Conservation (phyloP, 2,797 vertebrate species). For the Dryobates pubescens region DNA sequence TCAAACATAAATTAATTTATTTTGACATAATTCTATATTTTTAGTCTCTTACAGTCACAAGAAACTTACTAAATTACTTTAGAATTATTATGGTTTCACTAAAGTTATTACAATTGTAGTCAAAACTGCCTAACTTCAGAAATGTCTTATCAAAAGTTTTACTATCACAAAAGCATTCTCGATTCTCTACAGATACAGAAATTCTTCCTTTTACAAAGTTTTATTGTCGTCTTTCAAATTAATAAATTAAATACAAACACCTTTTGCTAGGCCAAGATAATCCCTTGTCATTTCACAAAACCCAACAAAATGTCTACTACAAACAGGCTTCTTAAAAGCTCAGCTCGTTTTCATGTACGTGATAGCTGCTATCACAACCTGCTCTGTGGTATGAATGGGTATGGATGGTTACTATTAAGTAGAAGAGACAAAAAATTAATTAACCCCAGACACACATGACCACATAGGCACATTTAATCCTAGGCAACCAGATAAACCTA, state of each 20-base stretch:
- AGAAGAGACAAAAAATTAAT: background rate
- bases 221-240: background rate
- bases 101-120: background rate
- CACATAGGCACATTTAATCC: no score
- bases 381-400: background rate
- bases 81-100: background rate
- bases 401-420: background rate
- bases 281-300: background rate
- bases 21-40: conserved; percentile 5
- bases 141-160: background rate
- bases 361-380: background rate
- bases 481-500: background rate
- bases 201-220: background rate
- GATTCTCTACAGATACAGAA: background rate
- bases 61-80: background rate
- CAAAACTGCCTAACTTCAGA: background rate
- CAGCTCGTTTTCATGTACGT: background rate
- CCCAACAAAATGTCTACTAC: background rate
- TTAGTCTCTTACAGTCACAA: background rate
- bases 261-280: background rate
- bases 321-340: background rate
- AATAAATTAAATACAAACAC: conserved; percentile 8
- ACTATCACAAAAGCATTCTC: background rate
- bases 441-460: background rate
- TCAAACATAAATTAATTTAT: background rate